Evolutionary conservation across 2,797 vertebrate species (phyloP).

Genomic region (Sebastes variabilis): DNA sequence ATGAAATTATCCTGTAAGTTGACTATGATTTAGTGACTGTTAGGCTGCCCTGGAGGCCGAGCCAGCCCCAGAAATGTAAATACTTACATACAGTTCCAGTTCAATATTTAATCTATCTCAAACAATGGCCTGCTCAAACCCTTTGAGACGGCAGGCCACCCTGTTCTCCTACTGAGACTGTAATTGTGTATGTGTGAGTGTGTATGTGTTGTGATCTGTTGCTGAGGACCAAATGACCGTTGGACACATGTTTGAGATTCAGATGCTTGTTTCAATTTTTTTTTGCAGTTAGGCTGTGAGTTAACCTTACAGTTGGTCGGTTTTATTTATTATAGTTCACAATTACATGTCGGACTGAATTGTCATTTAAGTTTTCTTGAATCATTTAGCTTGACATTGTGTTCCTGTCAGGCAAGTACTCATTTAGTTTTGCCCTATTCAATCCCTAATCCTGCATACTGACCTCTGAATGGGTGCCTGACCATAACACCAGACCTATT

Average conservation of each 20-base stretch:
- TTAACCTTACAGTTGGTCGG: not conserved
- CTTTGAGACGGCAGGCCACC: constrained; percentile 8
- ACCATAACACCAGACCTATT: not conserved
- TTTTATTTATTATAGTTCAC: not conserved
- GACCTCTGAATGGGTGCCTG: too few relatives aligned
- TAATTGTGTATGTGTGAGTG: not conserved
- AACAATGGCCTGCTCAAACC: constrained; percentile 36
- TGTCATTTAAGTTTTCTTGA: too few relatives aligned
- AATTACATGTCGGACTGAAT: too few relatives aligned
- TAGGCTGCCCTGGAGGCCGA: constrained; percentile 38
- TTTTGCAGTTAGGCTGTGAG: not conserved
- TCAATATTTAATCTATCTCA: constrained; percentile 66
- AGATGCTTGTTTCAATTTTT: not conserved
- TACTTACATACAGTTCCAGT: constrained; percentile 61
- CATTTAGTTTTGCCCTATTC: too few relatives aligned
- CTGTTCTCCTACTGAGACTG: not conserved
- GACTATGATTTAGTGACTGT: constrained; percentile 63
- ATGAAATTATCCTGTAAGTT: constrained; percentile 48
- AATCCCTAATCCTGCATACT: too few relatives aligned
- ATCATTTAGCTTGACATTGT: too few relatives aligned
- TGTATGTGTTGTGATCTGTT: not conserved
- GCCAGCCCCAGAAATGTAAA: constrained; percentile 54
- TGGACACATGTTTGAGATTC: too few relatives aligned
- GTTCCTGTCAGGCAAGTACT: too few relatives aligned
- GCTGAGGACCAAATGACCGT: not conserved